phyloP scores from a whole-genome alignment of 2,888 invertebrate genomes.

The Orthonevra nobilis region DNA sequence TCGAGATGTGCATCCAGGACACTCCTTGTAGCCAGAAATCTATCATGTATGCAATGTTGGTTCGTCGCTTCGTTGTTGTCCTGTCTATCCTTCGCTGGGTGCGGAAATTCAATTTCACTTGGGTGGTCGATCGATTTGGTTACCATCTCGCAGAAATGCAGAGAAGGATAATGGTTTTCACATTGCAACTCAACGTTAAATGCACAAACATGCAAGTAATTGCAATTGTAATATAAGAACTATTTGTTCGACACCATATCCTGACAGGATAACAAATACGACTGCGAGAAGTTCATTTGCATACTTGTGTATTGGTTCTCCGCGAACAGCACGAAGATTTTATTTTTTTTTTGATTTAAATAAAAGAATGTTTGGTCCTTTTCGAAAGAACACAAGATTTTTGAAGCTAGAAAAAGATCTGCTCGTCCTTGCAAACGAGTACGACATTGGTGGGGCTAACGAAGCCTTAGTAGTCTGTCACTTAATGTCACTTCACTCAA shows the following conservation, averaged over 20 bases:
- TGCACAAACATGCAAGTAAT: constrained; percentile 46
- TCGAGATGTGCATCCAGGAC: neutral
- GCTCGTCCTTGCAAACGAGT: no score
- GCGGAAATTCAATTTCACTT: neutral
- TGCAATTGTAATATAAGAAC: constrained; percentile 46
- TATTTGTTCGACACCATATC: constrained; percentile 37
- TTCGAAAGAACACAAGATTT: no score
- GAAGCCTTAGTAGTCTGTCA: no score
- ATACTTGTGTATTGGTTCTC: no score
- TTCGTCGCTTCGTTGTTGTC: neutral
- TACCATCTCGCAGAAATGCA: neutral
- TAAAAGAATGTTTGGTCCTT: no score
- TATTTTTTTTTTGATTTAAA: no score
- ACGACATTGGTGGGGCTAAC: no score
- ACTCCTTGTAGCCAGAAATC: constrained; percentile 15
- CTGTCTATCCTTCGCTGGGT: neutral
- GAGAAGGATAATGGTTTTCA: neutral
- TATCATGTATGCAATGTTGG: constrained; percentile 4
- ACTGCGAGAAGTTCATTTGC: no score
- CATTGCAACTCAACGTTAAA: constrained; percentile 38
- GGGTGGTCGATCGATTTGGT: constrained; percentile 13
- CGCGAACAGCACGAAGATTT: no score
- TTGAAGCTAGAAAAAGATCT: no score
- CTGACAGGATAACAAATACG: constrained; percentile 40
- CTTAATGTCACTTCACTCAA: no score